A percentile compares a stretch with the other conserved stretches of the same genome.
Conservation (phyloP, 2,797 vertebrate genomes). For the Heterohyrax brucei region DNA sequence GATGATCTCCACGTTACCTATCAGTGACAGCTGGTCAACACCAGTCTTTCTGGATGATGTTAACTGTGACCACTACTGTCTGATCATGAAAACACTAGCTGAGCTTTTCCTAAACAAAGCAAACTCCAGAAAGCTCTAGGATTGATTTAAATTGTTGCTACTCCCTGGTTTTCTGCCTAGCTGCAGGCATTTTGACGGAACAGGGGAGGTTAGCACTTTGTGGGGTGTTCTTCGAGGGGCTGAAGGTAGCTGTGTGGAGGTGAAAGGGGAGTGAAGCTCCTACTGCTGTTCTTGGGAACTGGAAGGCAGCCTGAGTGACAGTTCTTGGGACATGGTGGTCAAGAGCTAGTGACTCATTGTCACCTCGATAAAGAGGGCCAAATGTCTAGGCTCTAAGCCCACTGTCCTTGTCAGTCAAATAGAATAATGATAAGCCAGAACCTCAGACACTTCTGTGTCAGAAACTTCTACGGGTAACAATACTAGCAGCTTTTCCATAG, state of each 20-base stretch:
- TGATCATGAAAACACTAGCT: not conserved
- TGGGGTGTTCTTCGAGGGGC: not conserved
- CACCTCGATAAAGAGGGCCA: not conserved
- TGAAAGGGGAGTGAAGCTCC: not conserved
- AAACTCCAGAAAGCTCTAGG: not conserved
- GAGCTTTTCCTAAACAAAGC: not conserved
- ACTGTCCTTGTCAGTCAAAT: not conserved
- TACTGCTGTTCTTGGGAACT: not conserved
- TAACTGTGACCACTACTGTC: conserved; percentile 5
- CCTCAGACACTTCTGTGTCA: too few species aligned
- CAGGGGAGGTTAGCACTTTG: not conserved
- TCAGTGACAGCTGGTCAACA: not conserved
- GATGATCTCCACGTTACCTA: not conserved
- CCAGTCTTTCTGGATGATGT: not conserved
- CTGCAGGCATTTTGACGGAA: not conserved
- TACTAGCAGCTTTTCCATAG: not conserved
- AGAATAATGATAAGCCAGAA: not conserved
- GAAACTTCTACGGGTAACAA: too few species aligned
- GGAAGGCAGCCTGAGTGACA: not conserved
- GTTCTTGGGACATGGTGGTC: not conserved
- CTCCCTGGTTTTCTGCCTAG: not conserved
- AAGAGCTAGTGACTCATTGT: not conserved
- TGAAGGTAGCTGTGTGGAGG: not conserved
- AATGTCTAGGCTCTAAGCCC: not conserved
- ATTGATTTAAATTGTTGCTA: not conserved